Conservation (phyloP, 1,140 invertebrate genomes). For the Argopecten irradians region DNA sequence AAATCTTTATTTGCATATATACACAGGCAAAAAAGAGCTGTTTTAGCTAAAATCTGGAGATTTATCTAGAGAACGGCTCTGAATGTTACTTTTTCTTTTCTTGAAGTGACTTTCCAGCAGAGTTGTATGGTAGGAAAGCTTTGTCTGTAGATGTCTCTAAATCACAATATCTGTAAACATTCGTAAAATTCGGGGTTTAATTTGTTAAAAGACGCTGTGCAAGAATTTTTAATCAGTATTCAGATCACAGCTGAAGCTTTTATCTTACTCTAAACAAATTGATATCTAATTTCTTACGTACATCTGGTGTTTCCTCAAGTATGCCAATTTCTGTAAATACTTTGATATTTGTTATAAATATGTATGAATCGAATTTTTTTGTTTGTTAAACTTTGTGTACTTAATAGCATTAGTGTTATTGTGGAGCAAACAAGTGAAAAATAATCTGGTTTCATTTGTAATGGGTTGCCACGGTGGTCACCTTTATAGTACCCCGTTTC, state of each 20-base stretch:
- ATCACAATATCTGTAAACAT: constrained; percentile 23
- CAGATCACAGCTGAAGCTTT: background rate
- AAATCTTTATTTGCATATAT: constrained; percentile 23
- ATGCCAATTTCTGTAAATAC: background rate
- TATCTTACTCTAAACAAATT: constrained; percentile 9
- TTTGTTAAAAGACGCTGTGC: constrained; percentile 21
- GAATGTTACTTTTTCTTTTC: background rate
- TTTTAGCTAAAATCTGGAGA: background rate
- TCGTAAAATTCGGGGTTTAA: constrained; percentile 22
- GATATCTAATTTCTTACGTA: constrained; percentile 7
- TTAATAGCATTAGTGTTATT: background rate
- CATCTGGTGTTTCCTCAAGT: background rate
- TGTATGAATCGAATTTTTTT: background rate
- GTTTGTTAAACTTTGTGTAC: background rate
- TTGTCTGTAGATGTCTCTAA: constrained; percentile 17
- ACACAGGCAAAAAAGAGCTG: constrained; percentile 8
- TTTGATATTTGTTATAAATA: background rate
- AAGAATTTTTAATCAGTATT: background rate
- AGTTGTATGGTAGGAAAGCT: background rate
- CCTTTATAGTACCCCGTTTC: too few species aligned
- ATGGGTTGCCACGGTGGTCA: too few species aligned
- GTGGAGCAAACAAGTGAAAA: background rate
- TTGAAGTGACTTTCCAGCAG: background rate
- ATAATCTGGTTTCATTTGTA: background rate
- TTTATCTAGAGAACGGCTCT: background rate